Base-by-base conservation (phyloP, 2,113 vertebrate genomes). In the Hepsetus odoe region DNA sequence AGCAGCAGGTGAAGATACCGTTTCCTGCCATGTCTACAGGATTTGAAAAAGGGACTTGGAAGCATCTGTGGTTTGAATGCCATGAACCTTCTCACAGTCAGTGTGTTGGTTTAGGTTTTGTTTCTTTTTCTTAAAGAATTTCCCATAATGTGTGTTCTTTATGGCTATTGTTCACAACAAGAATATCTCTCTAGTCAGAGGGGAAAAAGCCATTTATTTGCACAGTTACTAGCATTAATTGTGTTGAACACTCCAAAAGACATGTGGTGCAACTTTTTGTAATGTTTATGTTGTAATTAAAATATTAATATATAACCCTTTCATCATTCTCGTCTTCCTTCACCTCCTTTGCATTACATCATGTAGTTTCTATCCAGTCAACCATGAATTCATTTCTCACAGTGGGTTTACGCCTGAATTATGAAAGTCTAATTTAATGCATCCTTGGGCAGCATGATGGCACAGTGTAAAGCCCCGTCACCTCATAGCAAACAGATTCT, bases 221-320 rank as follows among this genome's bases (percentile, higher is more conserved):
- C 24, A 62, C 26, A 49, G 58, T 8, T n/a, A n/a, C 5, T 42
- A 51, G 44, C 38, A 13, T 49, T 22, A 18, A 9, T 75, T 74
- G 69, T 69, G 66, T 33, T 46, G 26, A 49, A 42, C 44, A 58
- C 75, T 69, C 11, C 1, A 22, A 14, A 53, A 53, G 32, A 18
- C 26, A 55, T 53, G 14, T 56, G 32, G 14, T 44, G 44, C 61
- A 73, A 32, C 49, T 14, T 30, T 59, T 68, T 55, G 56, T 66
- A 33, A 58, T 72, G 38, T 30, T n/a, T 22, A 59, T 44, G 71
- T 56, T 68, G 51, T 53, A 74, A 62, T 53, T 28, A 67, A 77
- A 77, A 35, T 28, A n/a, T 53, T 51, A 12, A 53, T 53, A 70
- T 53, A 71, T 51, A 72, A 38, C 16, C 16, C 28, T 7, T 20